A percentile compares a stretch with the other conserved stretches of the same genome.
Evolutionary conservation across 2,113 vertebrate species (phyloP).

Genomic region (Meleagris gallopavo): DNA sequence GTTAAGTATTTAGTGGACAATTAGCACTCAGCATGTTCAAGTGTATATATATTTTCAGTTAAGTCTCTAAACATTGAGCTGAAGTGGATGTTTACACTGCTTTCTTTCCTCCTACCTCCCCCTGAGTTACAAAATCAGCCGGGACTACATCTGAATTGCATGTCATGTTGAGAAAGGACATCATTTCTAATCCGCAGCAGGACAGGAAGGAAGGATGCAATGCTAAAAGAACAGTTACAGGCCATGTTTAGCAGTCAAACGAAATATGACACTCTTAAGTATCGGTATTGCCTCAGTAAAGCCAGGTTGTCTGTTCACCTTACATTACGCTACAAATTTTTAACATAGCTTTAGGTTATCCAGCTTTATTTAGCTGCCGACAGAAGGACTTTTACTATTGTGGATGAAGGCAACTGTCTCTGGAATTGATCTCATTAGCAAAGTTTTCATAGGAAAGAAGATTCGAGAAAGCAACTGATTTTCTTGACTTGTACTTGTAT

Average conservation of each 20-base stretch:
- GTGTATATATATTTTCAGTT: not conserved
- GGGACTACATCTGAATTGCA: not conserved
- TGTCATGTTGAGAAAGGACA: not conserved
- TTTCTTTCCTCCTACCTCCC: not conserved
- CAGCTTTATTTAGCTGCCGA: conserved; percentile 70
- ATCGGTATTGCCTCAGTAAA: conserved; percentile 27
- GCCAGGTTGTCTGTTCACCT: conserved; percentile 74
- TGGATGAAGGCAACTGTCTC: conserved; percentile 69
- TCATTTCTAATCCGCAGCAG: not conserved
- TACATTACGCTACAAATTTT: conserved; percentile 16
- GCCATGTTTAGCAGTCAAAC: conserved; percentile 64
- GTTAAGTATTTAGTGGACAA: not conserved
- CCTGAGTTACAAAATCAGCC: not conserved
- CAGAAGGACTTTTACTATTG: conserved; percentile 64
- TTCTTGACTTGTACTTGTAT: conserved; percentile 66
- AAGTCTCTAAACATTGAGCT: not conserved
- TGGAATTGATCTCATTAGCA: conserved; percentile 74
- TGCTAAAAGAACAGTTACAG: conserved; percentile 71
- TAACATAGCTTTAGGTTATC: conserved; percentile 60
- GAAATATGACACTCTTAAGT: conserved; percentile 37
- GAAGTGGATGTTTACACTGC: not conserved
- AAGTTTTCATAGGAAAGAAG: conserved; percentile 72
- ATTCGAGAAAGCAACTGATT: conserved; percentile 65
- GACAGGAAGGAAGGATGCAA: not conserved
- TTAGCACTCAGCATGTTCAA: not conserved